A percentile compares a stretch with the other conserved stretches of the same genome.
phyloP scores from a whole-genome alignment of 2,113 vertebrate genomes.

The Gavialis gangeticus region DNA sequence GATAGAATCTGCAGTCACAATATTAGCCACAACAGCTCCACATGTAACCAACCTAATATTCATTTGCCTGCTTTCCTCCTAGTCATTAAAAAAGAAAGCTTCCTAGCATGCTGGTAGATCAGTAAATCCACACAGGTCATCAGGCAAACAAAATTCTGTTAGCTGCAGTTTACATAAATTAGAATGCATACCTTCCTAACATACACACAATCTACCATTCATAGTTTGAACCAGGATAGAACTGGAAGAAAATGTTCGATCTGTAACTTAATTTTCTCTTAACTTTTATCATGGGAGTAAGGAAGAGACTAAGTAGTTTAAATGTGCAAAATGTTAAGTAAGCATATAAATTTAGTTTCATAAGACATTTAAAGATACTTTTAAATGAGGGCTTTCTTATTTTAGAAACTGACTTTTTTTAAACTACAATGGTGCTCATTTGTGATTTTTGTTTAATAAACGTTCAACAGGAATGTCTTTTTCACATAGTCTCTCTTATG shows the following conservation, averaged over 20 bases:
- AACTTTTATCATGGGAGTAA: neutral
- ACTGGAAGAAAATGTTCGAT: neutral
- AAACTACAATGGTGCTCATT: neutral
- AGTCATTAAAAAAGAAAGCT: neutral
- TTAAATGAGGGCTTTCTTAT: constrained; percentile 22
- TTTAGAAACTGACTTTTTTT: neutral
- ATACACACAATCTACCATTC: neutral
- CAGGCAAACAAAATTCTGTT: neutral
- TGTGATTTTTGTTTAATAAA: neutral
- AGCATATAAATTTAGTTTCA: constrained; percentile 42
- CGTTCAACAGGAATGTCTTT: neutral
- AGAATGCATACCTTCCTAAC: neutral
- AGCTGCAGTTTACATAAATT: neutral
- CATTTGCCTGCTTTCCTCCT: neutral
- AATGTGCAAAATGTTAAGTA: constrained; percentile 55
- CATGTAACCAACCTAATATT: neutral
- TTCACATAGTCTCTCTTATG: neutral
- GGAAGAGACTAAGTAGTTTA: neutral
- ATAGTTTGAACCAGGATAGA: neutral
- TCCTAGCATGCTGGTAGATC: neutral
- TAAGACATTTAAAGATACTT: constrained; percentile 63
- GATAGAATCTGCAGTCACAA: neutral
- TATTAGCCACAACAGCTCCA: neutral
- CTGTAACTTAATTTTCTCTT: constrained; percentile 36
- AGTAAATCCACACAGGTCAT: neutral